Evolutionary conservation across 2,797 vertebrate genomes (phyloP).

Genomic region (Halcyon badia): DNA sequence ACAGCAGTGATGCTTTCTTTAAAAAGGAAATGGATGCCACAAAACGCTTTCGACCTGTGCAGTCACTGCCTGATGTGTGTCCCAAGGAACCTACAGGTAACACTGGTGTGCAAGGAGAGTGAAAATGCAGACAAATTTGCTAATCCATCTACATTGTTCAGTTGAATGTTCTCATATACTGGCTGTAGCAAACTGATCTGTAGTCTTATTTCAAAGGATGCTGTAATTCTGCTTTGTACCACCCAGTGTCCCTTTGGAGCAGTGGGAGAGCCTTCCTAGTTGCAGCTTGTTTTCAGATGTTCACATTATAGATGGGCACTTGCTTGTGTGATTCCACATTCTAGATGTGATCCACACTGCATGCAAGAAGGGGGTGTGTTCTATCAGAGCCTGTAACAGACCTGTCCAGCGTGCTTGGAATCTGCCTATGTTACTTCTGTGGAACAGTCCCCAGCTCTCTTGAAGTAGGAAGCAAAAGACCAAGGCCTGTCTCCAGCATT

Average conservation of each 20-base stretch:
- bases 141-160: not conserved
- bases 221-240: not conserved
- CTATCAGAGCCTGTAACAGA: not conserved
- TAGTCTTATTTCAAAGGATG: not conserved
- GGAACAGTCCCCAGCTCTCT: not conserved
- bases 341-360: not conserved
- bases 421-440: not conserved
- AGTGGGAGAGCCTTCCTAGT: not conserved
- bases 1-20: constrained; percentile 86
- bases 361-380: not conserved
- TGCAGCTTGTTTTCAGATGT: not conserved
- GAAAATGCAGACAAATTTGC: not conserved
- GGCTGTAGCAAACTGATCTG: not conserved
- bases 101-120: not conserved
- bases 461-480: not conserved
- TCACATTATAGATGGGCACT: not conserved
- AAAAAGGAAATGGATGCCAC: constrained; percentile 88
- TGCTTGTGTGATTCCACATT: not conserved
- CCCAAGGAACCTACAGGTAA: constrained; percentile 95
- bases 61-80: constrained; percentile 95
- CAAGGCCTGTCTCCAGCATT: not conserved
- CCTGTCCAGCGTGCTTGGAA: rapidly evolving
- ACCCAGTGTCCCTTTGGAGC: not conserved
- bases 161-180: rapidly evolving
- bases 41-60: constrained; percentile 80